Conservation (phyloP, 2,113 vertebrate genomes). For the Amblyopsis rosae region DNA sequence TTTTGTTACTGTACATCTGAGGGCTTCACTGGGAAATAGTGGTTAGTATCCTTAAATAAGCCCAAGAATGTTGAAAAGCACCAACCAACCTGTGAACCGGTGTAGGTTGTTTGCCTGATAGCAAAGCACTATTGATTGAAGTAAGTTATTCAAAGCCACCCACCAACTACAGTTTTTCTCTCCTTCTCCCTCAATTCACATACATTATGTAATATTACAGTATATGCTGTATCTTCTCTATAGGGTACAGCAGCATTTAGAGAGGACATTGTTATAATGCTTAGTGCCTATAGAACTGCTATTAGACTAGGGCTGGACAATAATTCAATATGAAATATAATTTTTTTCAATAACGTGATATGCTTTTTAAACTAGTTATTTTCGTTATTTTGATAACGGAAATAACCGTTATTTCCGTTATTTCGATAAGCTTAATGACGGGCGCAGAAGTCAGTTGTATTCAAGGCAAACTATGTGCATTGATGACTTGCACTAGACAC, state of each 20-base stretch:
- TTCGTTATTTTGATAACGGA: no score
- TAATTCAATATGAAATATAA: no score
- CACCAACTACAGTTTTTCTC: slow-evolving; percentile 25
- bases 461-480: no score
- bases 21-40: slow-evolving; percentile 13
- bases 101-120: slow-evolving; percentile 10
- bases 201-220: slow-evolving; percentile 46
- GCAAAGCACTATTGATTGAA: slow-evolving; percentile 31
- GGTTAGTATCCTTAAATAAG: slow-evolving; percentile 33
- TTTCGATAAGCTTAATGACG: no score
- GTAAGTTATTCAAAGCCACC: slow-evolving; percentile 56
- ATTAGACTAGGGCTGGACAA: no score
- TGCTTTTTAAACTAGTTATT: no score
- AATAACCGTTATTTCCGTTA: no score
- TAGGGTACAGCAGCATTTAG: neutral
- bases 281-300: no score
- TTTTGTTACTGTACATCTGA: slow-evolving; percentile 31
- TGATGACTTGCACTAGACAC: no score
- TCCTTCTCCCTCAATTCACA: slow-evolving; percentile 35
- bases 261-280: no score
- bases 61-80: slow-evolving; percentile 14
- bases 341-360: no score
- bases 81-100: neutral
- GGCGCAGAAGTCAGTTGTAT: no score
- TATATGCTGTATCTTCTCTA: neutral